Base-by-base conservation (phyloP, 2,797 vertebrate genomes). In the Philypnodon macrostomus region DNA sequence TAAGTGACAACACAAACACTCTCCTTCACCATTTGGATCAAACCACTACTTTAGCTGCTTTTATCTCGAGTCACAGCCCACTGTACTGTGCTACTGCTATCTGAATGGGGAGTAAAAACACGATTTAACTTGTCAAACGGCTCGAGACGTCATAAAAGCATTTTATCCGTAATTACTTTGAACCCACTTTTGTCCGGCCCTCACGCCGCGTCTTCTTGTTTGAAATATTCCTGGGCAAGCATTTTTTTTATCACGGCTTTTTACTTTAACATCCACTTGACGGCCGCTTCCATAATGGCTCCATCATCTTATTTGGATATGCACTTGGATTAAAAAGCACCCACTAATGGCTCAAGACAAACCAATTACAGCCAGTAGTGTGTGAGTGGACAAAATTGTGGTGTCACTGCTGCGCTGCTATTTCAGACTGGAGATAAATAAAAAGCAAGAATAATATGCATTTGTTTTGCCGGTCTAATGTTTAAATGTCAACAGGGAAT, bases 231-330 rank as follows among this genome's bases (percentile, higher is more conserved):
- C 70, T 59, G 72, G 30, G 4, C n/a, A n/a, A n/a, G n/a, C n/a
- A n/a, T n/a, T n/a, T n/a, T 54, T 56, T 63, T 49, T 38, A 27
- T 67, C 76, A 66, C 56, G 65, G 70, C 72, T 56, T 70, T 75
- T 58, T n/a, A n/a, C n/a, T n/a, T n/a, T n/a, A n/a, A n/a, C n/a
- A n/a, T n/a, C n/a, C n/a, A n/a, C n/a, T n/a, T n/a, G n/a, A n/a
- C n/a, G n/a, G 67, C 76, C 53, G 70, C 53, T 53, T 69, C 65
- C 64, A 55, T 63, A 72, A 80, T 74, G 70, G 76, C 70, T 73
- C 69, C 60, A 75, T 82, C 68, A 42, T 71, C 47, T 62, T 36
- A 75, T 68, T 64, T 76, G 53, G 66, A 38, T 56, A 52, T 63
- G 54, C 46, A 47, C 14, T n/a, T n/a, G n/a, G n/a, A n/a, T n/a